phyloP scores from a whole-genome alignment of 2,113 vertebrate genomes.

The Cyprinodon brontotheroides region DNA sequence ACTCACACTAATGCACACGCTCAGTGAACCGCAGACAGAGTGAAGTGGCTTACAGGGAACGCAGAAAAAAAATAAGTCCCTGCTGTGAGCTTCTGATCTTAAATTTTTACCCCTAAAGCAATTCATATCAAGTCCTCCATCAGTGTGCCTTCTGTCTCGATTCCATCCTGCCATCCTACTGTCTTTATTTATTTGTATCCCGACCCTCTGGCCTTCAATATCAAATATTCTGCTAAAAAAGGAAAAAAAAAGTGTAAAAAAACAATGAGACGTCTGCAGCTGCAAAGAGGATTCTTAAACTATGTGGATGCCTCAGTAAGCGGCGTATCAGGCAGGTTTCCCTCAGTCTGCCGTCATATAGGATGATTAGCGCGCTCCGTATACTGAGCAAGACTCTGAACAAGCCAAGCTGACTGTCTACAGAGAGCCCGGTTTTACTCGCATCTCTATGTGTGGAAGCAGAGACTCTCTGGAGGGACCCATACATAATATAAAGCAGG shows the following conservation, averaged over 20 bases:
- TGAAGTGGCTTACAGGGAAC: slow-evolving; percentile 47
- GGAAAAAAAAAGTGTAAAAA: background rate
- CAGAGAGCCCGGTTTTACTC: slow-evolving; percentile 24
- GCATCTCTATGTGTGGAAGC: background rate
- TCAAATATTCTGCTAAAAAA: background rate
- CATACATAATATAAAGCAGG: background rate
- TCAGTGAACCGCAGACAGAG: slow-evolving; percentile 40
- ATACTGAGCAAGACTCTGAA: slow-evolving; percentile 14
- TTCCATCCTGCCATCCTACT: slow-evolving; percentile 25
- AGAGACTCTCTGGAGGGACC: slow-evolving; percentile 13
- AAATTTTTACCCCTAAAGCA: slow-evolving; percentile 50
- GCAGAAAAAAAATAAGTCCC: slow-evolving; percentile 20
- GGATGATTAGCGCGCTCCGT: slow-evolving; percentile 27
- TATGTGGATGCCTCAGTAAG: slow-evolving; percentile 14
- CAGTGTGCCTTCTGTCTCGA: slow-evolving; percentile 19
- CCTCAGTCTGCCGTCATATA: slow-evolving; percentile 20
- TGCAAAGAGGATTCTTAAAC: slow-evolving; percentile 22
- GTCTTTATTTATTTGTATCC: slow-evolving; percentile 12
- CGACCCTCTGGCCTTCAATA: slow-evolving; percentile 1
- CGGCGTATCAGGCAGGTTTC: slow-evolving; percentile 41
- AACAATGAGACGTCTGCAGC: slow-evolving; percentile 5
- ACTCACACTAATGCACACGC: slow-evolving; percentile 28
- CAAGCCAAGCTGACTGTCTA: slow-evolving; percentile 16
- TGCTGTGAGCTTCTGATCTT: slow-evolving; percentile 41
- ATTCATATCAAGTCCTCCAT: slow-evolving; percentile 45